Base-by-base conservation (phyloP, 2,797 vertebrate species). In the Sebastes trivittatus region DNA sequence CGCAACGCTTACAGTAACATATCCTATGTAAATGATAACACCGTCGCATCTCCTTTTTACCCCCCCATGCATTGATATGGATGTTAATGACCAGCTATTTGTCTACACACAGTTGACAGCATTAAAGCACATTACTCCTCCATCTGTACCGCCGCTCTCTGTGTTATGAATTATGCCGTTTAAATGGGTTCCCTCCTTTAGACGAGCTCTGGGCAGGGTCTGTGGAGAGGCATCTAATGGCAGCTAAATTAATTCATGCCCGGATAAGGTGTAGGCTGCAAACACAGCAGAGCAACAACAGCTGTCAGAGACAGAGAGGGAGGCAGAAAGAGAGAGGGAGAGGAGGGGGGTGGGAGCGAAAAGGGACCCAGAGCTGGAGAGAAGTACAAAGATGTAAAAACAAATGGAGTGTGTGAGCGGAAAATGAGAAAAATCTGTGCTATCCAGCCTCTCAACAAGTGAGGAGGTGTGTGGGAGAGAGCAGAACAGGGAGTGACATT, bases 151-250 rank as follows among this genome's bases (percentile, higher is more conserved):
- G 59, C 71, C 72, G 71, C 78, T 83, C 73, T 78, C 83, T 34
- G 58, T 86, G 79, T 91, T 88, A 93, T 93, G 90, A 93, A 91
- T 92, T 92, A 93, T 91, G 92, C 87, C 68, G 75, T 92, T 92
- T 92, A 90, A 92, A 93, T 93, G 89, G 89, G 81, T 88, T 89
- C 79, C 70, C 85, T 85, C 71, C 87, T 89, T 91, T 88, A 81
- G 80, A 87, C 75, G 81, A 91, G 90, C 88, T 88, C 83, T 89
- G 90, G 89, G 92, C 82, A 89, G 81, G 87, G 87, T 91, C 85
- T 91, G 80, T 80, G 62, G 89, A 91, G 90, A 94, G 89, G 85
- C 86, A 90, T 84, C 90, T 93, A 94, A 95, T 94, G 91, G 90
- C 77, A 93, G 88, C 85, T 89, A 93, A 93, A 94, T 92, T 81